Evolutionary conservation across 2,888 invertebrate genomes (phyloP).

Genomic region (Willowsia nigromaculata): DNA sequence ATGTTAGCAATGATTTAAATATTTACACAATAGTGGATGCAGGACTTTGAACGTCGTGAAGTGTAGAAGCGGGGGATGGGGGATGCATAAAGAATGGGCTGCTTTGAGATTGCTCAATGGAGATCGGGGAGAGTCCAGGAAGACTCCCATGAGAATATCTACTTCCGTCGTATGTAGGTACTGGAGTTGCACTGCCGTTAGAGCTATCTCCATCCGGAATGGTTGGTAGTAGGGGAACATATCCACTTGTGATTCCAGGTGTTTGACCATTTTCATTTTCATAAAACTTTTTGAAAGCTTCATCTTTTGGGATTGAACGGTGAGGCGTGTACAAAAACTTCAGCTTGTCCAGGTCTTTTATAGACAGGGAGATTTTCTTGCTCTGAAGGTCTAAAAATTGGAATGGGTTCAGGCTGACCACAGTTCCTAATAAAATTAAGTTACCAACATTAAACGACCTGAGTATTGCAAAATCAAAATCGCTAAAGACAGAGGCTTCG

Average conservation of each 20-base stretch:
- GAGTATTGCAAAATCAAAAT: no score
- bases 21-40: slow-evolving; percentile 10
- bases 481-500: neutral
- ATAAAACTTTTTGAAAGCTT: slow-evolving; percentile 93
- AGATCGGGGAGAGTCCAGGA: slow-evolving; percentile 44
- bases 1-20: no score
- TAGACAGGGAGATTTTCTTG: slow-evolving; percentile 18
- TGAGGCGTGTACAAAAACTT: slow-evolving; percentile 42
- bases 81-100: slow-evolving; percentile 40
- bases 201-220: slow-evolving; percentile 36
- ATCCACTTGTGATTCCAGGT: neutral
- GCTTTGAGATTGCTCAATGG: slow-evolving; percentile 25
- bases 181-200: slow-evolving; percentile 44
- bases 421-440: slow-evolving; percentile 46
- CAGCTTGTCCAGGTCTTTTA: slow-evolving; percentile 49
- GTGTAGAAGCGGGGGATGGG: neutral
- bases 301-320: slow-evolving; percentile 85
- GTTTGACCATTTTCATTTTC: slow-evolving; percentile 4
- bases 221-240: slow-evolving; percentile 25
- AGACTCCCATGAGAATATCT: slow-evolving; percentile 6
- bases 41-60: neutral
- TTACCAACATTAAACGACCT: no score
- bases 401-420: slow-evolving; percentile 52
- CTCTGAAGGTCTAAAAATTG: slow-evolving; percentile 54
- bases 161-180: slow-evolving; percentile 37